phyloP scores from a whole-genome alignment of 2,888 invertebrate genomes.

The Tenthredo notha region DNA sequence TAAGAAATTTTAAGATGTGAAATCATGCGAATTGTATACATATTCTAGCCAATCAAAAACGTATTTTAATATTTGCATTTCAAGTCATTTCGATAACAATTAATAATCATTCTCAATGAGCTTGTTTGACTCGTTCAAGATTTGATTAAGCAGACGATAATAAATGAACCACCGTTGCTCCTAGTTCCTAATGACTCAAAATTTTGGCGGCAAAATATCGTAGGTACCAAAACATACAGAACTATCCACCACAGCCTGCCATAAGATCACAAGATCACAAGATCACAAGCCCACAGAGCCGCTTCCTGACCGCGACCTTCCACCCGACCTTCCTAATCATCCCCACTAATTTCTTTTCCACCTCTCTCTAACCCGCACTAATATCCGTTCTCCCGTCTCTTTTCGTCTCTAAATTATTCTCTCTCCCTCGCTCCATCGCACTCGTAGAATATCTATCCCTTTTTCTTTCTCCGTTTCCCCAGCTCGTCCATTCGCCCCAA shows the following conservation, averaged over 20 bases:
- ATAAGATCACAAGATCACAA: slow-evolving; percentile 59
- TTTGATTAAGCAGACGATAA: slow-evolving; percentile 43
- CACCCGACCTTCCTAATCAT: slow-evolving; percentile 63
- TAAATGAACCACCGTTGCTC: slow-evolving; percentile 37
- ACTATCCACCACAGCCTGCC: slow-evolving; percentile 28
- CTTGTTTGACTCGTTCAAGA: not conserved
- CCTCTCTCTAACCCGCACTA: slow-evolving; percentile 15
- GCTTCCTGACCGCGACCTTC: slow-evolving; percentile 71
- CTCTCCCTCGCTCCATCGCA: slow-evolving; percentile 57
- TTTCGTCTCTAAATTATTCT: slow-evolving; percentile 60
- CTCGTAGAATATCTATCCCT: slow-evolving; percentile 11
- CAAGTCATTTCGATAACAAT: not conserved
- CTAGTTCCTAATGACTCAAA: slow-evolving; percentile 29
- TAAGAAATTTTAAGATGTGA: not conserved
- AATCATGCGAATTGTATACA: too few species aligned
- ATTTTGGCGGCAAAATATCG: slow-evolving; percentile 51
- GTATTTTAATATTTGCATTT: not conserved
- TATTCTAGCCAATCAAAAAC: not conserved
- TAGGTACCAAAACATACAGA: slow-evolving; percentile 49
- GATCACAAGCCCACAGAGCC: slow-evolving; percentile 70
- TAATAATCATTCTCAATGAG: slow-evolving; percentile 7
- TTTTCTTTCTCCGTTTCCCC: slow-evolving; percentile 19
- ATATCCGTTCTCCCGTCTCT: not conserved
- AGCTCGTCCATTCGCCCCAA: slow-evolving; percentile 49
- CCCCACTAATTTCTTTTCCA: slow-evolving; percentile 65